A percentile compares a stretch with the other conserved stretches of the same genome.
phyloP scores from a whole-genome alignment of 2,113 vertebrate species.

The Perca flavescens region DNA sequence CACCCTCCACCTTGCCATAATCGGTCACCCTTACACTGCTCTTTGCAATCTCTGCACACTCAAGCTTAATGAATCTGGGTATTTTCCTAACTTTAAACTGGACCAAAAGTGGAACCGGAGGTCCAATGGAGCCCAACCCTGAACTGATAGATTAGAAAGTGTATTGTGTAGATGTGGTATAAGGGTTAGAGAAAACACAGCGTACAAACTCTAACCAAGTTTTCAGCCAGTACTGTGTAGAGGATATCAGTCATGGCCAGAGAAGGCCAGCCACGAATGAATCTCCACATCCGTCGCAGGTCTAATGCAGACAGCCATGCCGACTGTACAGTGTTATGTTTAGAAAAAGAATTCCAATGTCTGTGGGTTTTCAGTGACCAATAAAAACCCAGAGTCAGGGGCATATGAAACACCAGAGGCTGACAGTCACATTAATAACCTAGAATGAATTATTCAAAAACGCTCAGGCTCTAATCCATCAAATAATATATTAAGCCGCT shows the following conservation, averaged over 20 bases:
- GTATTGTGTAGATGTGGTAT: background rate
- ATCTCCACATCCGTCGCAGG: slow-evolving; percentile 61
- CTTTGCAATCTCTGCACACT: background rate
- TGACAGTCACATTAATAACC: slow-evolving; percentile 84
- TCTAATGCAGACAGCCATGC: slow-evolving; percentile 48
- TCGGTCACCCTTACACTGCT: background rate
- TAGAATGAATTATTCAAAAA: slow-evolving; percentile 82
- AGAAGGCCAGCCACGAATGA: slow-evolving; percentile 46
- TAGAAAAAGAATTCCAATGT: slow-evolving; percentile 68
- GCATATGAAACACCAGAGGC: slow-evolving; percentile 76
- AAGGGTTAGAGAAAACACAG: slow-evolving; percentile 18
- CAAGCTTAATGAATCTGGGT: background rate
- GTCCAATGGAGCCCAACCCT: too few relatives aligned
- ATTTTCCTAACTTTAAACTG: background rate
- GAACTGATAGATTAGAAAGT: background rate
- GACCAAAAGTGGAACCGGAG: background rate
- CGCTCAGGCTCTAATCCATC: slow-evolving; percentile 82
- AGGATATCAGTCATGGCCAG: slow-evolving; percentile 49
- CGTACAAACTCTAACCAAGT: slow-evolving; percentile 6
- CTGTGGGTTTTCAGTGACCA: slow-evolving; percentile 74
- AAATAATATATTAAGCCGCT: slow-evolving; percentile 81
- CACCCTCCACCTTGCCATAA: background rate
- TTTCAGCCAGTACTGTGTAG: background rate
- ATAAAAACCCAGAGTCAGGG: slow-evolving; percentile 74
- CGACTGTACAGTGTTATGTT: slow-evolving; percentile 64